Conservation (phyloP, 2,113 vertebrate genomes). For the Propithecus coquereli region DNA sequence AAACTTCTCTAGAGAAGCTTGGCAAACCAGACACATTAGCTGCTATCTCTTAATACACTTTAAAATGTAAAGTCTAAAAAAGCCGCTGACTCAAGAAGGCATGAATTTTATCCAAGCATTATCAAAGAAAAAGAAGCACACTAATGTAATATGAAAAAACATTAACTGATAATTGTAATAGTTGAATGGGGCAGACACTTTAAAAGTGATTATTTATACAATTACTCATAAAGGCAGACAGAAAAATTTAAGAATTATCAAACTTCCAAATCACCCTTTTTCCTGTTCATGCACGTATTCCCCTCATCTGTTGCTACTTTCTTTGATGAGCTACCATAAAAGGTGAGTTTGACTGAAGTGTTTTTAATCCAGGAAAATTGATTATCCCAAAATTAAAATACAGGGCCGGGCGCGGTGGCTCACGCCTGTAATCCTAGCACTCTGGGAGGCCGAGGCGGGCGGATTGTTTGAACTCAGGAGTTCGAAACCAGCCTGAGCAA, state of each 20-base stretch:
- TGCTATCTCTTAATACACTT: not conserved
- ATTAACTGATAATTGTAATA: conserved; percentile 13
- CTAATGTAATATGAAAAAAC: not conserved
- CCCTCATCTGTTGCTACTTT: not conserved
- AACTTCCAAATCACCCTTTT: conserved; percentile 10
- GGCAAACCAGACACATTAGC: conserved; percentile 3
- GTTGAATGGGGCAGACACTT: not conserved
- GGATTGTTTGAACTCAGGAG: too few relatives aligned
- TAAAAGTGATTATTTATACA: not conserved
- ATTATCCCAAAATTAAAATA: not conserved
- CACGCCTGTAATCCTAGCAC: too few relatives aligned
- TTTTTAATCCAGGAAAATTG: conserved; percentile 42
- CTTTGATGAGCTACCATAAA: conserved; percentile 18
- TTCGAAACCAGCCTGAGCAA: too few relatives aligned
- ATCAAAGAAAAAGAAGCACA: not conserved
- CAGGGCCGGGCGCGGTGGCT: too few relatives aligned
- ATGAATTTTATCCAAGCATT: not conserved
- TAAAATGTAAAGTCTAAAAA: conserved; percentile 5
- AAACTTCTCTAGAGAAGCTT: not conserved
- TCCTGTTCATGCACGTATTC: not conserved
- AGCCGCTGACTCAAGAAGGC: not conserved
- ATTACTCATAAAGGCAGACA: not conserved
- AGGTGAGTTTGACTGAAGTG: not conserved
- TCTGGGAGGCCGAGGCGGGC: too few relatives aligned
- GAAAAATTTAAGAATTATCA: conserved; percentile 4